Evolutionary conservation across 2,113 vertebrate species (phyloP), one percentile per base, ranked within the genome.

Genomic region (Dolichallabes microphthalmus): DNA sequence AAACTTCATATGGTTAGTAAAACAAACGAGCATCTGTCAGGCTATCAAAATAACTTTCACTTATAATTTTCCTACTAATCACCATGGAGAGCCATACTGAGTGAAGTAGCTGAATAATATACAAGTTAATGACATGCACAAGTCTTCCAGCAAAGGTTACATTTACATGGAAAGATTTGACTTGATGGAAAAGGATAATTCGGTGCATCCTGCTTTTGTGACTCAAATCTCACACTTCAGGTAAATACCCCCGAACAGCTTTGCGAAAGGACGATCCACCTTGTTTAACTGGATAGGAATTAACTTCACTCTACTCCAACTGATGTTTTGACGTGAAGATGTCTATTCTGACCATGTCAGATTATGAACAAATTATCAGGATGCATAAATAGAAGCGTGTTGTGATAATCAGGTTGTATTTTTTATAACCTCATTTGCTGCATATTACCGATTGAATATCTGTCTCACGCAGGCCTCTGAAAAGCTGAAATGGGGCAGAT

Each of bases 401-500:
- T 60, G 60, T 35, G 22, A 39, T 79, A 39, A 79, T 79, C 20
- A 57, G 27, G 15, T 60, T 60, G 35, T 25, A 22, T 25, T 79
- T 60, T 25, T 3, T 12, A 79, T 45, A 79, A 35, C 20, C 55
- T 79, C 20, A 17, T 39, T 60, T n/a, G 30, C 30, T 79, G 76
- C 76, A 60, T 39, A 35, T 79, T 14, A 35, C 76, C 60, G 57
- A 58, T 60, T 79, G 76, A 60, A 35, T 39, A 79, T 79, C 76
- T 79, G 76, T 57, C 32, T 79, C 30, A 60, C 25, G 55, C 55
- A 60, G 76, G 30, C 76, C 19, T 25, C n/a, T 13, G 17, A 77
- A 57, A 77, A 80, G 50, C 60, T 80, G 60, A 68, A 82, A 68
- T 30, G 20, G 80, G 76, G 76, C 30, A 55, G 30, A 79, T 66